phyloP scores from a whole-genome alignment of 2,797 vertebrate genomes.

The Pelochelys cantorii region DNA sequence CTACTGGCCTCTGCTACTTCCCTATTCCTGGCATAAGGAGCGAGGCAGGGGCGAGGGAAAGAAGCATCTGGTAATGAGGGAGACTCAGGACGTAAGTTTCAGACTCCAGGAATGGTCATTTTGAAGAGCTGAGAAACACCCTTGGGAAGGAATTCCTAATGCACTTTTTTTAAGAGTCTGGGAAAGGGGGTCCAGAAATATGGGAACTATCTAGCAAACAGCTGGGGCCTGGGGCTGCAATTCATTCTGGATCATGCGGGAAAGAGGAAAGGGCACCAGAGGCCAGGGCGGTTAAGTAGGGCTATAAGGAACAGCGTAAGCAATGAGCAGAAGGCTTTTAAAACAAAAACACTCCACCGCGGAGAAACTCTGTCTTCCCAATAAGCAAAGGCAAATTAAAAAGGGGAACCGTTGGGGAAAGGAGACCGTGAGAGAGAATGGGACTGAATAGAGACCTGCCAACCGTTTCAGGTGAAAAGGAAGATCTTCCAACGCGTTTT shows the following conservation, averaged over 20 bases:
- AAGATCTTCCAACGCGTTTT: not conserved
- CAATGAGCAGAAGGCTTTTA: constrained; percentile 49
- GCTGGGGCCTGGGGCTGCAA: constrained; percentile 39
- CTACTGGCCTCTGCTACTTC: not conserved
- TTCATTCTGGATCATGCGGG: not conserved
- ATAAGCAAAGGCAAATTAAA: constrained; percentile 72
- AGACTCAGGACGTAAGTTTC: not conserved
- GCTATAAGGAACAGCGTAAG: constrained; percentile 43
- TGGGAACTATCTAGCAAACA: constrained; percentile 14
- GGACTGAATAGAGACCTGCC: not conserved
- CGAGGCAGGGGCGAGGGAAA: not conserved
- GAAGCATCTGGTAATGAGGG: not conserved
- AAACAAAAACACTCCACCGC: constrained; percentile 57
- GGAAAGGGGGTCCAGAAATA: not conserved
- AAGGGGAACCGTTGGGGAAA: not conserved
- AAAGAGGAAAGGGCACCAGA: constrained; percentile 45
- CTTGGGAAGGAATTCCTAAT: not conserved
- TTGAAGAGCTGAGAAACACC: not conserved
- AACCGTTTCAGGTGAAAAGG: not conserved
- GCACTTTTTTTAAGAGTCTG: constrained; percentile 2
- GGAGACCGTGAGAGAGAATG: not conserved
- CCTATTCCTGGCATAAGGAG: too few relatives aligned
- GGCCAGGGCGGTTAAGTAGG: constrained; percentile 24
- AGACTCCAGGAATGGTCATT: not conserved
- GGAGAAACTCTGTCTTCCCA: constrained; percentile 56